A percentile compares a stretch with the other conserved stretches of the same genome.
phyloP scores from a whole-genome alignment of 2,113 vertebrate species.

The Recurvirostra avosetta region DNA sequence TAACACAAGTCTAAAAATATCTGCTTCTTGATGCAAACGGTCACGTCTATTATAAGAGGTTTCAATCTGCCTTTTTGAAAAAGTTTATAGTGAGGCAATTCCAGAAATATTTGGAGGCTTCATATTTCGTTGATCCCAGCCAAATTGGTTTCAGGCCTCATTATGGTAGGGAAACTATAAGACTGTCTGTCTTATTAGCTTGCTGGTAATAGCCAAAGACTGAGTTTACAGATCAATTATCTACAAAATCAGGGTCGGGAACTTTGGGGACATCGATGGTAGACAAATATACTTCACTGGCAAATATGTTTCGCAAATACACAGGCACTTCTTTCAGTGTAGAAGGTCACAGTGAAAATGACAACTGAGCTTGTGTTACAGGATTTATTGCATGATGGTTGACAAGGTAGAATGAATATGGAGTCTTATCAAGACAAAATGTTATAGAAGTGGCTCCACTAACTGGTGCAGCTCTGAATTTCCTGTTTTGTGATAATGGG shows the following conservation, averaged over 20 bases:
- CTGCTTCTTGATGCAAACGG: constrained; percentile 8
- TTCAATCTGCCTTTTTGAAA: constrained; percentile 51
- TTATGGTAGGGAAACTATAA: constrained; percentile 45
- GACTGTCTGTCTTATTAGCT: constrained; percentile 21
- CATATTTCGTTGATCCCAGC: constrained; percentile 56
- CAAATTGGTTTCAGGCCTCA: constrained; percentile 60
- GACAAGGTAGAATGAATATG: neutral
- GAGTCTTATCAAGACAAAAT: neutral
- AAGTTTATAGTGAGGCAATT: constrained; percentile 59
- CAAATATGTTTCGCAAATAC: neutral
- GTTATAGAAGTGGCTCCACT: neutral
- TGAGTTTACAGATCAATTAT: neutral
- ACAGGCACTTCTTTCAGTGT: neutral
- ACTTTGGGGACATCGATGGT: neutral
- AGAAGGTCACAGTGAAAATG: neutral
- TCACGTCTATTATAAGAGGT: constrained; percentile 28
- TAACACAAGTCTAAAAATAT: constrained; percentile 40
- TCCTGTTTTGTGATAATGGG: neutral
- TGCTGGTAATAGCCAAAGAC: neutral
- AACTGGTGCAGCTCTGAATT: neutral
- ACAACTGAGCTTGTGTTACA: neutral
- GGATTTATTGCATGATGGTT: neutral
- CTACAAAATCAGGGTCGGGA: neutral
- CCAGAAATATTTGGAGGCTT: constrained; percentile 64
- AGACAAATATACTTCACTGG: neutral